Conservation (phyloP, 2,113 vertebrate species). For the Melanerpes aurifrons region DNA sequence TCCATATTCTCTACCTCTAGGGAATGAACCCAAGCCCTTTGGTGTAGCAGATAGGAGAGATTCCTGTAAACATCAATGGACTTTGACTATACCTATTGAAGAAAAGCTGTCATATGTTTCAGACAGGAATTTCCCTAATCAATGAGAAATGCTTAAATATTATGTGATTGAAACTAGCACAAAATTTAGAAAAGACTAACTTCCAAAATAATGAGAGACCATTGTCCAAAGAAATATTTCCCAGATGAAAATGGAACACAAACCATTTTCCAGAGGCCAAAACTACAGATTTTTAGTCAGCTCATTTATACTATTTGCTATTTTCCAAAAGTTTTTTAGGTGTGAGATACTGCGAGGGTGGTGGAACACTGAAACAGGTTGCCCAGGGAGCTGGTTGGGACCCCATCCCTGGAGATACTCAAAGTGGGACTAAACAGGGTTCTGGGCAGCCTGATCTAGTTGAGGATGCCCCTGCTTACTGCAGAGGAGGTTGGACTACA, state of each 20-base stretch:
- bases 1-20: background rate
- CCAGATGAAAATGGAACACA: background rate
- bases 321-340: background rate
- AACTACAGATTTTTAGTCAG: background rate
- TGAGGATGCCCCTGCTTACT: no score
- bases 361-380: no score
- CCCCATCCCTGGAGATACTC: no score
- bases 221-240: background rate
- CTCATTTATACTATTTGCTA: background rate
- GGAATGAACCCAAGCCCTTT: background rate
- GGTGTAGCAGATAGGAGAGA: background rate
- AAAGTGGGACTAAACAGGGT: no score
- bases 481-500: no score
- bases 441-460: no score
- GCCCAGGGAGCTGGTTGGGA: no score
- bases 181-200: background rate
- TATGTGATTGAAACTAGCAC: background rate
- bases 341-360: background rate
- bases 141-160: background rate
- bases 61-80: slow-evolving; percentile 13
- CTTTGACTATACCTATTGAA: background rate
- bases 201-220: background rate
- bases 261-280: background rate
- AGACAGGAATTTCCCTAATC: background rate
- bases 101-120: background rate